Conservation (phyloP, 2,797 vertebrate genomes). For the Onychomys leucogaster region DNA sequence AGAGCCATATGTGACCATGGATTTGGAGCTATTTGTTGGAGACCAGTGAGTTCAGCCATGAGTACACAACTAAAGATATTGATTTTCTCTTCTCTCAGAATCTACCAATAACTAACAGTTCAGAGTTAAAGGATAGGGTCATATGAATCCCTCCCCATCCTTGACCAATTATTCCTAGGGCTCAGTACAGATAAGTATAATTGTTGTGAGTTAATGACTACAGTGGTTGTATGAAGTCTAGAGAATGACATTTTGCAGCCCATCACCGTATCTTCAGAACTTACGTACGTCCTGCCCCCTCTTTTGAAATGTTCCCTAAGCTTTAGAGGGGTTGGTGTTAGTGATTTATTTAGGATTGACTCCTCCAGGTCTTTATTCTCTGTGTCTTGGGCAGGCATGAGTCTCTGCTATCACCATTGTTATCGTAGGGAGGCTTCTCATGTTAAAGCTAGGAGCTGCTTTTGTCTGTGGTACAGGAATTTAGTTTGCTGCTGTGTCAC, state of each 20-base stretch:
- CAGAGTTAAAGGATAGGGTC: neutral
- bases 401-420: neutral
- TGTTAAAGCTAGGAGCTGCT: neutral
- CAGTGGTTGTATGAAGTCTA: neutral
- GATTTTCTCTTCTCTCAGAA: neutral
- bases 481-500: neutral
- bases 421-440: neutral
- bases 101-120: neutral
- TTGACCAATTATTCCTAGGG: neutral
- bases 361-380: neutral
- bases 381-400: neutral
- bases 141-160: neutral
- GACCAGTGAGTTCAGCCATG: neutral
- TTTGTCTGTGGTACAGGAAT: no score
- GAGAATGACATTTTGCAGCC: neutral
- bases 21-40: neutral
- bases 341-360: neutral
- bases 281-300: neutral
- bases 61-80: neutral
- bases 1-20: neutral
- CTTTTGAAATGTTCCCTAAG: neutral
- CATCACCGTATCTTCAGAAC: no score
- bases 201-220: neutral
- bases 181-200: neutral
- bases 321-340: neutral